phyloP scores from a whole-genome alignment of 2,797 vertebrate genomes.

The Poliocrania exsul region DNA sequence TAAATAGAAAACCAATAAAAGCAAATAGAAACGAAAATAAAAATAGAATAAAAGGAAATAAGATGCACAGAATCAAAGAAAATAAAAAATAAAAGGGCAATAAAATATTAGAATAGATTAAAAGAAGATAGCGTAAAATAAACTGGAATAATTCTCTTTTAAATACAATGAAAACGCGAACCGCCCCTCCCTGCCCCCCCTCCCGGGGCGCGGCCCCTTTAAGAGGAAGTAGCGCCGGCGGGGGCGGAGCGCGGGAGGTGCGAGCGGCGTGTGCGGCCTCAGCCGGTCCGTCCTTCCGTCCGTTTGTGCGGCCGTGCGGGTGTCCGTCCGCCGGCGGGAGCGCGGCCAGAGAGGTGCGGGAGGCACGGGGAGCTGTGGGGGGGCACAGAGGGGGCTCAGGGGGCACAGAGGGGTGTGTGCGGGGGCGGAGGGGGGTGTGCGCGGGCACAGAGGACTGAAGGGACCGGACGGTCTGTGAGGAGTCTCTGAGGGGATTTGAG shows the following conservation, averaged over 20 bases:
- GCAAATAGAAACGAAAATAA: neutral
- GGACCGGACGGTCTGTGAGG: no score
- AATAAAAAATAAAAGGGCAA: neutral
- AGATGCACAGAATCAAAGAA: neutral
- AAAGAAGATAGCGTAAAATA: neutral
- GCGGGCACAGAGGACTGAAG: no score
- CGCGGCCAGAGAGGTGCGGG: no score
- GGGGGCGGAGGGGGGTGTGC: no score
- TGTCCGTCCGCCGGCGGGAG: neutral
- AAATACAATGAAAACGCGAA: no score
- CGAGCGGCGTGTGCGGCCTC: no score
- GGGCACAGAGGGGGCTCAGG: no score
- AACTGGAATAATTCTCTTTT: accelerated
- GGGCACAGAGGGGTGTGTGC: no score
- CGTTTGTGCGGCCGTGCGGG: no score
- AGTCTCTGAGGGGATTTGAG: no score
- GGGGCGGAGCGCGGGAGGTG: neutral
- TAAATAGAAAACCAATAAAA: neutral
- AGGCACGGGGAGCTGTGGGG: no score
- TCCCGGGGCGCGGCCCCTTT: neutral
- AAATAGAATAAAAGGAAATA: neutral
- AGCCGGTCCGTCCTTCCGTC: no score
- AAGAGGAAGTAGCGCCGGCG: neutral
- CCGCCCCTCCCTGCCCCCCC: neutral
- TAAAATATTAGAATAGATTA: neutral